These are phyloP conservation scores for Lophura nycthemera DNA, from an alignment of 2,113 vertebrate genomes.

Conservation along the genomic window DNA sequence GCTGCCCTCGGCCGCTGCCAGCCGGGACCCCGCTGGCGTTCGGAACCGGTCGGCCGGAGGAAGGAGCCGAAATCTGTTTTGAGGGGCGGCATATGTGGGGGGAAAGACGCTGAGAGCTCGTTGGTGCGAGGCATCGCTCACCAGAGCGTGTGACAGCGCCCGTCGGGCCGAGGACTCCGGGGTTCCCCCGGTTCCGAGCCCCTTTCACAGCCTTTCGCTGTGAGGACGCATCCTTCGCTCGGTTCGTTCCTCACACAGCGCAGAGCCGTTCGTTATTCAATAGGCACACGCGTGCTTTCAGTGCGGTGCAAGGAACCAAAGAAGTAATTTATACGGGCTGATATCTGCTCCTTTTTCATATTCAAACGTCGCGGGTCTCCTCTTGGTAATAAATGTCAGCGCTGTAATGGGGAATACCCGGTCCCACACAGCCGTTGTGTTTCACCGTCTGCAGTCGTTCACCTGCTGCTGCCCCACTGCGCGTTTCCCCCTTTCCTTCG, in stretches of 20 bases:
- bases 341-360: conserved; percentile 58
- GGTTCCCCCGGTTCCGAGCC: not conserved
- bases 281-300: not conserved
- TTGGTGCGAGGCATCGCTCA: conserved; percentile 12
- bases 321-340: conserved; percentile 38
- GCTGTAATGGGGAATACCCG: conserved; percentile 60
- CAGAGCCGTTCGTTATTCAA: not conserved
- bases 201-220: conserved; percentile 2
- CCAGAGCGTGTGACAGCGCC: conserved; percentile 39
- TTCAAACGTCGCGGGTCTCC: conserved; percentile 51
- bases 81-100: conserved; percentile 54
- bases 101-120: not conserved
- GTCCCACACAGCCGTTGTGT: conserved; percentile 66
- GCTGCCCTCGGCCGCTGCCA: not conserved
- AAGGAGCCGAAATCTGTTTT: conserved; percentile 21
- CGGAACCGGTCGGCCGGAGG: conserved; percentile 65
- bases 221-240: not conserved
- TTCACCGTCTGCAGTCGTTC: conserved; percentile 67
- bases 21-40: not conserved
- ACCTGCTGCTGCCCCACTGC: conserved; percentile 68
- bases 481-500: conserved; percentile 30
- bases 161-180: conserved; percentile 51
- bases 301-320: not conserved
- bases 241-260: not conserved
- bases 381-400: conserved; percentile 64